Conservation (phyloP, 2,113 vertebrate genomes). For the Laticauda laticaudata region DNA sequence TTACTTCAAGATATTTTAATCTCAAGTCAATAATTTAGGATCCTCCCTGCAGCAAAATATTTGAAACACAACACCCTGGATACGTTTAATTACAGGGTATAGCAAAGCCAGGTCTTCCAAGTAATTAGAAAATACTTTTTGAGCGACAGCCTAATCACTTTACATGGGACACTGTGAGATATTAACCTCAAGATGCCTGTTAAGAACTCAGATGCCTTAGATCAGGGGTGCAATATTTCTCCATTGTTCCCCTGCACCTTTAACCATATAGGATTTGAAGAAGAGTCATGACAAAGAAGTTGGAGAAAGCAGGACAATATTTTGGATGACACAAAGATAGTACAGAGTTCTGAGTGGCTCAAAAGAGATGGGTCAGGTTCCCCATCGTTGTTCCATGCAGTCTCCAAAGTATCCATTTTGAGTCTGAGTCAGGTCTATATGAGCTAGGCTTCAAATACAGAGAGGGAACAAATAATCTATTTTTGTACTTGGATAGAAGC, state of each 20-base stretch:
- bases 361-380: not conserved
- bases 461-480: not conserved
- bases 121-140: slow-evolving; percentile 67
- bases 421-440: not conserved
- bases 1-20: slow-evolving; percentile 1
- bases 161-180: slow-evolving; percentile 58
- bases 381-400: not conserved
- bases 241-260: not conserved
- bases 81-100: slow-evolving; percentile 59
- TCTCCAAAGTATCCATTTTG: not conserved
- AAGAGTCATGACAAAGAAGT: not conserved
- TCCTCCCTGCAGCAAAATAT: slow-evolving; percentile 53
- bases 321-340: not conserved
- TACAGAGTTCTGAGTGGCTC: not conserved
- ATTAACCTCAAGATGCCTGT: slow-evolving; percentile 53
- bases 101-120: slow-evolving; percentile 52
- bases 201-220: slow-evolving; percentile 54
- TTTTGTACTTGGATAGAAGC: not conserved
- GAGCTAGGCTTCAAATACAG: not conserved
- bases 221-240: not conserved
- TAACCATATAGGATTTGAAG: not conserved
- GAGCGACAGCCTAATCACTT: slow-evolving; percentile 63
- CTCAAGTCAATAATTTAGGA: slow-evolving; percentile 26
- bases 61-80: slow-evolving; percentile 53
- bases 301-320: not conserved